Conservation (phyloP, 2,797 vertebrate genomes). For the Todus mexicanus region DNA sequence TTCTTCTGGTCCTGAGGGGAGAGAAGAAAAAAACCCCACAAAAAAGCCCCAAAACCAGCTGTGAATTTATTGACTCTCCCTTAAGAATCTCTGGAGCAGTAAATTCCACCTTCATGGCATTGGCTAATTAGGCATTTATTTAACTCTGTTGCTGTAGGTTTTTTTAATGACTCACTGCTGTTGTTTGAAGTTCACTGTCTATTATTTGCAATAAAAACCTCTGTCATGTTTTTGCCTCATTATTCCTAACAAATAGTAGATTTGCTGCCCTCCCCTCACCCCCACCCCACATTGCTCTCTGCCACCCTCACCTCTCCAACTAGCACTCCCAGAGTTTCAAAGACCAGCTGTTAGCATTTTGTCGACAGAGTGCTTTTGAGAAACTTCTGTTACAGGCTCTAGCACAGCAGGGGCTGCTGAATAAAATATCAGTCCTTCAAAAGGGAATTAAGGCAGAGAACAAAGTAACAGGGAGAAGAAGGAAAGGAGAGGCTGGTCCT, state of each 20-base stretch:
- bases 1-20: conserved; percentile 30
- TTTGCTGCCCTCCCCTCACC: conserved; percentile 24
- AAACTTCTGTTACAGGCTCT: conserved; percentile 72
- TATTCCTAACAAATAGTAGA: conserved; percentile 78
- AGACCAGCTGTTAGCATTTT: conserved; percentile 80
- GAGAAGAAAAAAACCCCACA: background rate
- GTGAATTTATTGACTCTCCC: conserved; percentile 80
- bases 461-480: conserved; percentile 53
- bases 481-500: background rate
- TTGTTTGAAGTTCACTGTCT: conserved; percentile 80
- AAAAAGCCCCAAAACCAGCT: conserved; percentile 10
- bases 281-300: conserved; percentile 6
- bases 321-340: conserved; percentile 73
- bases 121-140: conserved; percentile 84
- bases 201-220: conserved; percentile 80
- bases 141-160: conserved; percentile 75
- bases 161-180: conserved; percentile 76
- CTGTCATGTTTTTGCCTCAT: conserved; percentile 80
- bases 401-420: conserved; percentile 74
- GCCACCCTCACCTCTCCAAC: conserved; percentile 57
- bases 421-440: conserved; percentile 78
- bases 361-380: conserved; percentile 72
- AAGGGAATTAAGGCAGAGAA: conserved; percentile 74
- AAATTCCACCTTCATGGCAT: conserved; percentile 76
- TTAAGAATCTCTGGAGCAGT: conserved; percentile 72